Conservation (phyloP, 1,140 invertebrate genomes). For the Drosophila hydei region DNA sequence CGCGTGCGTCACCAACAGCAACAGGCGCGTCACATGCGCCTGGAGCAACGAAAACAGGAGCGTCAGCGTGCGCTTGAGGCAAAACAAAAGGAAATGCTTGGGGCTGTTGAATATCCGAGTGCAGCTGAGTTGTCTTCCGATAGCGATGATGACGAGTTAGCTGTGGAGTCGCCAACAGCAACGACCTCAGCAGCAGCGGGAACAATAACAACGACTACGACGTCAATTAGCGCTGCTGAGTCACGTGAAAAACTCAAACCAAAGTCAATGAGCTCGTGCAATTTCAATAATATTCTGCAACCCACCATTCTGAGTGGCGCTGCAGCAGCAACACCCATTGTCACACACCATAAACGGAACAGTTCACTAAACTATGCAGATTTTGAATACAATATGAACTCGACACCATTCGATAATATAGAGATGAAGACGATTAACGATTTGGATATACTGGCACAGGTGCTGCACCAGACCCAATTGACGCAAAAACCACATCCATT, state of each 20-base stretch:
- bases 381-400: conserved; percentile 93
- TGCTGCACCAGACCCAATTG: conserved; percentile 85
- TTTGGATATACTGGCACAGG: conserved; percentile 92
- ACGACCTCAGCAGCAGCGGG: conserved; percentile 1
- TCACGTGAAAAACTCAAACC: conserved; percentile 53
- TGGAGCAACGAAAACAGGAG: conserved; percentile 85
- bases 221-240: conserved; percentile 30
- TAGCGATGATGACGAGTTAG: conserved; percentile 47
- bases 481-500: conserved; percentile 31
- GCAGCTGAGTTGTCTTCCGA: conserved; percentile 79
- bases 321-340: conserved; percentile 24
- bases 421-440: conserved; percentile 96
- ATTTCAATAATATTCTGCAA: conserved; percentile 76
- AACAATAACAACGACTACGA: neutral
- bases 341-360: conserved; percentile 58
- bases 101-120: conserved; percentile 86
- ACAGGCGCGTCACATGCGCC: conserved; percentile 85
- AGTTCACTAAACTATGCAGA: conserved; percentile 88
- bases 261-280: conserved; percentile 85
- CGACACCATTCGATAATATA: conserved; percentile 95
- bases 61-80: conserved; percentile 85
- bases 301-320: conserved; percentile 65
- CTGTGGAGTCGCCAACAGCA: conserved; percentile 17
- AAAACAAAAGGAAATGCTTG: conserved; percentile 85
- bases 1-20: conserved; percentile 86